Evolutionary conservation across 2,113 vertebrate genomes (phyloP).

Genomic region (Nannospalax galili): DNA sequence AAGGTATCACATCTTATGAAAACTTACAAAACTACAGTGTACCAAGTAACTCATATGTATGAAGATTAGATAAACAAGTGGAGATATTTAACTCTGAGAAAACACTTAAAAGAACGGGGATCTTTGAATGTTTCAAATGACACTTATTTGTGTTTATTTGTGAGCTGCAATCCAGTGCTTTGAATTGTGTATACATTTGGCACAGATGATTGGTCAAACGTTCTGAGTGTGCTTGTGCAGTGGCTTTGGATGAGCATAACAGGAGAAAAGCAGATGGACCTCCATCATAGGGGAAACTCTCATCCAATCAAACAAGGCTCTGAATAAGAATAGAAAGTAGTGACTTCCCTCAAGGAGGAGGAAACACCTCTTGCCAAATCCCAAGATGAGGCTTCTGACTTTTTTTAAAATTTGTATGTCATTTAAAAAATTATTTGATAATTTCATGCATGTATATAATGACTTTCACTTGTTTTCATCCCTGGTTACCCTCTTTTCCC

Average conservation of each 20-base stretch:
- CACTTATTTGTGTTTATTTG: background rate
- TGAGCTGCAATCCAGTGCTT: background rate
- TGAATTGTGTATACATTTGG: background rate
- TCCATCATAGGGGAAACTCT: background rate
- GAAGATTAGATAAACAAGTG: constrained; percentile 1
- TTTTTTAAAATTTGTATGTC: background rate
- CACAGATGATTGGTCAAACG: background rate
- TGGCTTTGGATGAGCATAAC: background rate
- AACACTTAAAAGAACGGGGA: background rate
- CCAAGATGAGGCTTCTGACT: background rate
- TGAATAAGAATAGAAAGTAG: background rate
- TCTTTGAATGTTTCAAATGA: background rate
- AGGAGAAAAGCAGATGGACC: background rate
- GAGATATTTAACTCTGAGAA: background rate
- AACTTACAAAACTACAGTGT: background rate
- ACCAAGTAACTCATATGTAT: background rate
- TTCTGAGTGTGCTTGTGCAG: too few relatives aligned
- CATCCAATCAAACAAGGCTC: background rate
- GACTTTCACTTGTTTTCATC: background rate
- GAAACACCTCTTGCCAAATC: background rate
- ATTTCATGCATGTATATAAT: background rate
- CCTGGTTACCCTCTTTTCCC: background rate
- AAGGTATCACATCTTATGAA: constrained; percentile 38
- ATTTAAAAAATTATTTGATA: background rate
- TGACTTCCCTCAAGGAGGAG: background rate